These are phyloP conservation scores for Cyprinodon variegatus DNA, from an alignment of 2,113 vertebrate species.

Conservation along the genomic window DNA sequence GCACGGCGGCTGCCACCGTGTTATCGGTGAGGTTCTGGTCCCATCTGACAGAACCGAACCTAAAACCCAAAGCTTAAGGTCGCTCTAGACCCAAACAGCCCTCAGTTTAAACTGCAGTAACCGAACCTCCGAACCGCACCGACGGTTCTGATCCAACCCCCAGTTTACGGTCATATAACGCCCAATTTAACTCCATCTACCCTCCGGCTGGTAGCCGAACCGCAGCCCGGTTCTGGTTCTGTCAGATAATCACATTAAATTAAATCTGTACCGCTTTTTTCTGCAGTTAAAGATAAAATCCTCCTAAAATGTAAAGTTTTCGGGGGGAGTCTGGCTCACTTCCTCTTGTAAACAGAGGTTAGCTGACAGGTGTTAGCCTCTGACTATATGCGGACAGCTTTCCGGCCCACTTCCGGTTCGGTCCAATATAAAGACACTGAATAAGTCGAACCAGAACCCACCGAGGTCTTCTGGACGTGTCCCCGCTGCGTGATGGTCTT, in stretches of 20 bases:
- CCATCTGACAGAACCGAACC: too few species aligned
- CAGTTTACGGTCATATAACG: neutral
- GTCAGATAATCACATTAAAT: neutral
- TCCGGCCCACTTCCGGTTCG: neutral
- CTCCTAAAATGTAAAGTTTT: neutral
- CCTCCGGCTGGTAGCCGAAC: neutral
- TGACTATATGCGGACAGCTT: neutral
- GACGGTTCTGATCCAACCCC: neutral
- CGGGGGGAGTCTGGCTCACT: neutral
- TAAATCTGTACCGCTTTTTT: neutral
- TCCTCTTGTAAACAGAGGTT: neutral
- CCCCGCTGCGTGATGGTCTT: conserved; percentile 84
- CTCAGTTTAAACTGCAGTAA: too few species aligned
- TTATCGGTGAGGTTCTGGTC: too few species aligned
- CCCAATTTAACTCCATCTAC: neutral
- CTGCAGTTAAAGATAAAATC: neutral
- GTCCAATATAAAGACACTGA: neutral
- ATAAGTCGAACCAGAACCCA: conserved; percentile 15
- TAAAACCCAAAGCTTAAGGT: too few species aligned
- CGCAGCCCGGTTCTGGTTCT: neutral
- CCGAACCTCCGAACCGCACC: neutral
- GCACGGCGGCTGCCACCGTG: too few species aligned
- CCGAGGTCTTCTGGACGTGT: conserved; percentile 82
- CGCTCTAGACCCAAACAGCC: too few species aligned
- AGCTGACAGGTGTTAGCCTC: neutral